phyloP scores from a whole-genome alignment of 2,797 vertebrate species.

The Sebastes taczanowskii region DNA sequence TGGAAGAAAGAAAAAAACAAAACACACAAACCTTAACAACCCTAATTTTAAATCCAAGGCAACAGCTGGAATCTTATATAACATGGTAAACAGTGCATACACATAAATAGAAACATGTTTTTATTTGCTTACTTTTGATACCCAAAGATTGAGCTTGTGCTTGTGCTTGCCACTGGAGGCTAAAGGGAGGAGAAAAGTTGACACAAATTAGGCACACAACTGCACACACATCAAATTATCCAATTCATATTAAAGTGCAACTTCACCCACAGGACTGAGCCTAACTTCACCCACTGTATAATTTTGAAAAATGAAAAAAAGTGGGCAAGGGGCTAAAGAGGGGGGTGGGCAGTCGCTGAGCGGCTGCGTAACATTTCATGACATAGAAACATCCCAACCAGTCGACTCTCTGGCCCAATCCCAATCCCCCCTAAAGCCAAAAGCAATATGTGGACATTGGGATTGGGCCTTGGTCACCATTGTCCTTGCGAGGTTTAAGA shows the following conservation, averaged over 20 bases:
- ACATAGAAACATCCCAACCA: too few relatives aligned
- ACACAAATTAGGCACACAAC: not conserved
- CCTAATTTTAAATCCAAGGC: not conserved
- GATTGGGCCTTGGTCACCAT: too few relatives aligned
- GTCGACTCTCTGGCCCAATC: too few relatives aligned
- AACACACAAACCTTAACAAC: not conserved
- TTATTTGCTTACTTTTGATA: constrained; percentile 77
- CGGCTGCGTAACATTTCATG: too few relatives aligned
- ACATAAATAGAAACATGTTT: not conserved
- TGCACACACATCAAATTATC: not conserved
- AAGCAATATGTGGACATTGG: too few relatives aligned
- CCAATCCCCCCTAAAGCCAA: too few relatives aligned
- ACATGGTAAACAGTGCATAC: not conserved
- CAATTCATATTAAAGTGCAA: not conserved
- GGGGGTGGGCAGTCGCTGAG: too few relatives aligned
- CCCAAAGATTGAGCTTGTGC: constrained; percentile 41
- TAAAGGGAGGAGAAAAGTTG: constrained; percentile 1
- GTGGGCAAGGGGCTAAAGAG: too few relatives aligned
- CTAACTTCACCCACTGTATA: too few relatives aligned
- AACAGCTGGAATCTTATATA: not conserved
- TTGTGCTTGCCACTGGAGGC: constrained; percentile 60
- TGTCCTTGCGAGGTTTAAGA: too few relatives aligned
- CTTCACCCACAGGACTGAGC: too few relatives aligned
- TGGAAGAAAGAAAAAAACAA: constrained; percentile 61
- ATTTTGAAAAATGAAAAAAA: too few relatives aligned